Conservation (phyloP, 2,113 vertebrate genomes). For the Catagonus wagneri region DNA sequence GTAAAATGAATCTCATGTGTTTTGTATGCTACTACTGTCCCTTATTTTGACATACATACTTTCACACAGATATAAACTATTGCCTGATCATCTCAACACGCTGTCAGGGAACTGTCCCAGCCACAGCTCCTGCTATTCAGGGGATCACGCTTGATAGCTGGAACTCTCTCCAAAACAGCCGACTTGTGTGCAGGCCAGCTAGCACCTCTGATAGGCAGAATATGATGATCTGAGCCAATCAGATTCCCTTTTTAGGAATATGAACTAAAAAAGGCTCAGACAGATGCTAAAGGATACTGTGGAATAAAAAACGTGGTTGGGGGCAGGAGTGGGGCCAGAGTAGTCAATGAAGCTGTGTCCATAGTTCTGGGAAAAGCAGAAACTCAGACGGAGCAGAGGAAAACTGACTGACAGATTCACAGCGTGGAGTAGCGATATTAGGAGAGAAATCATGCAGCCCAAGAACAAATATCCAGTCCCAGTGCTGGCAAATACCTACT, state of each 20-base stretch:
- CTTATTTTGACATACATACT: neutral
- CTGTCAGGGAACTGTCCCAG: neutral
- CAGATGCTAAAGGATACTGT: neutral
- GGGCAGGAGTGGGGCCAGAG: accelerated
- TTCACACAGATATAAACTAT: neutral
- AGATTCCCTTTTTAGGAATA: neutral
- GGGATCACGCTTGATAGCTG: neutral
- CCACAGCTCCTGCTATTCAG: neutral
- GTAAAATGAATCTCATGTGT: neutral
- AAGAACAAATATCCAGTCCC: neutral
- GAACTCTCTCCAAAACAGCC: too few relatives aligned
- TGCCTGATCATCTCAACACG: too few relatives aligned
- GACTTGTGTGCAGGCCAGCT: neutral
- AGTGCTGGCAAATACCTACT: neutral
- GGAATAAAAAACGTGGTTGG: too few relatives aligned
- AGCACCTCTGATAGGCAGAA: neutral
- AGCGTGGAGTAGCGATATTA: neutral
- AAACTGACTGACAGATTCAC: neutral
- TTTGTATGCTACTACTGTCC: neutral
- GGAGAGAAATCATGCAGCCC: too few relatives aligned
- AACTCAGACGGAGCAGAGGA: neutral
- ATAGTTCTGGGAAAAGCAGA: neutral
- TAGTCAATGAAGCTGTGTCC: neutral
- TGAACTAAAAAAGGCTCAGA: neutral
- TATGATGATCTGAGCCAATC: neutral